Evolutionary conservation across 2,888 invertebrate species (phyloP).

Genomic region (Petrolisthes manimaculis): DNA sequence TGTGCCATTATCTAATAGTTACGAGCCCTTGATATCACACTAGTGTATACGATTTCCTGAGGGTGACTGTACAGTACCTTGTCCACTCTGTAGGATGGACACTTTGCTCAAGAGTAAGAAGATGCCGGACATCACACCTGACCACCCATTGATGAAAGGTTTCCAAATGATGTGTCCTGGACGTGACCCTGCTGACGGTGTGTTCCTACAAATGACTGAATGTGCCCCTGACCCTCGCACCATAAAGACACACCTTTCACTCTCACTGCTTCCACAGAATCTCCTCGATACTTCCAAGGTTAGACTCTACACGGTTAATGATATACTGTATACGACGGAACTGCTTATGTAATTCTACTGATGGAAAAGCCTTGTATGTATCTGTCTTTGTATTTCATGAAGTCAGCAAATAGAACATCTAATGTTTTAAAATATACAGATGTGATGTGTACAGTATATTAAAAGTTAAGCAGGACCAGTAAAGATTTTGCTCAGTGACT

Average conservation of each 20-base stretch:
- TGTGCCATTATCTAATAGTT: too few species aligned
- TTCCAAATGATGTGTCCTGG: constrained; percentile 56
- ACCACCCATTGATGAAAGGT: constrained; percentile 39
- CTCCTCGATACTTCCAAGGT: constrained; percentile 46
- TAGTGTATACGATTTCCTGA: not conserved
- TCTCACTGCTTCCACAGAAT: constrained; percentile 41
- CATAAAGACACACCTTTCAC: constrained; percentile 56
- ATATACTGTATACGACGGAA: not conserved
- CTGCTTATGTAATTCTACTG: not conserved
- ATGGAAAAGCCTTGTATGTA: not conserved
- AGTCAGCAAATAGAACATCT: not conserved
- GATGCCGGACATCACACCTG: not conserved
- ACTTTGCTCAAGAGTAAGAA: constrained; percentile 28
- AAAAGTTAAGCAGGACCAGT: too few species aligned
- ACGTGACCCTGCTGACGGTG: constrained; percentile 44
- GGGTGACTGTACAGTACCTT: not conserved
- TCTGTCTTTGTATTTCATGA: not conserved
- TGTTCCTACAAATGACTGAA: constrained; percentile 44
- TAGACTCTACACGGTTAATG: too few species aligned
- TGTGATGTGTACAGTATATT: not conserved
- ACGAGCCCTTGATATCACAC: too few species aligned
- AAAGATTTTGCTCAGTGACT: too few species aligned
- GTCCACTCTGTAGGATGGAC: constrained; percentile 37
- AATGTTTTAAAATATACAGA: not conserved
- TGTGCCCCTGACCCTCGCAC: constrained; percentile 40